phyloP scores from a whole-genome alignment of 2,797 vertebrate species.

The Hypotaenidia philippensis region DNA sequence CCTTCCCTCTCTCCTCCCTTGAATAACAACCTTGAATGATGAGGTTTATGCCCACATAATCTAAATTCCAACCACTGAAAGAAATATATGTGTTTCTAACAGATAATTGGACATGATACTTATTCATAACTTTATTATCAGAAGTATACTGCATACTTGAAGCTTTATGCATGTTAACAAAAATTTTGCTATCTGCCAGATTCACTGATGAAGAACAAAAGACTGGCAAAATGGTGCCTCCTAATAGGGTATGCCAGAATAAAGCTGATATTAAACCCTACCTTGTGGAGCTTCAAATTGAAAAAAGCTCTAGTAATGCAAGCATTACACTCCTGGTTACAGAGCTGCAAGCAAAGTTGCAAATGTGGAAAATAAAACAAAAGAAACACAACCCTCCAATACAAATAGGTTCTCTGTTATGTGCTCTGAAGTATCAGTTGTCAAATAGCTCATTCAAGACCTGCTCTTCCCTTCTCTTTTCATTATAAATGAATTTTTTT shows the following conservation, averaged over 20 bases:
- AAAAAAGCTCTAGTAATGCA: neutral
- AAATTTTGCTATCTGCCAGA: neutral
- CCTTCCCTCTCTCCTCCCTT: neutral
- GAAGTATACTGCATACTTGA: neutral
- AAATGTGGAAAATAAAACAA: neutral
- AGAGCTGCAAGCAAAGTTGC: neutral
- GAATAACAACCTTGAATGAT: neutral
- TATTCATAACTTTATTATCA: neutral
- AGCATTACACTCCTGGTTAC: neutral
- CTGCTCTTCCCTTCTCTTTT: neutral
- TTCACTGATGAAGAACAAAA: neutral
- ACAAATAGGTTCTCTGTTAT: neutral
- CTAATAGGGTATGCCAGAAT: neutral
- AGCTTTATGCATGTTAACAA: neutral
- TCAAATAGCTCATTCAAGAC: neutral
- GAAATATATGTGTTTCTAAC: neutral
- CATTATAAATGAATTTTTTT: neutral
- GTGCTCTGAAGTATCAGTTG: neutral
- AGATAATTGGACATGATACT: neutral
- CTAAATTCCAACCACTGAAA: neutral
- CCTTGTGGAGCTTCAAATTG: neutral
- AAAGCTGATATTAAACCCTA: neutral
- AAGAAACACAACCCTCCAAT: neutral
- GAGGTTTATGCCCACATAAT: neutral
- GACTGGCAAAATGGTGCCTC: neutral